Evolutionary conservation across 2,797 vertebrate genomes (phyloP).

Genomic region (Coilia nasus): DNA sequence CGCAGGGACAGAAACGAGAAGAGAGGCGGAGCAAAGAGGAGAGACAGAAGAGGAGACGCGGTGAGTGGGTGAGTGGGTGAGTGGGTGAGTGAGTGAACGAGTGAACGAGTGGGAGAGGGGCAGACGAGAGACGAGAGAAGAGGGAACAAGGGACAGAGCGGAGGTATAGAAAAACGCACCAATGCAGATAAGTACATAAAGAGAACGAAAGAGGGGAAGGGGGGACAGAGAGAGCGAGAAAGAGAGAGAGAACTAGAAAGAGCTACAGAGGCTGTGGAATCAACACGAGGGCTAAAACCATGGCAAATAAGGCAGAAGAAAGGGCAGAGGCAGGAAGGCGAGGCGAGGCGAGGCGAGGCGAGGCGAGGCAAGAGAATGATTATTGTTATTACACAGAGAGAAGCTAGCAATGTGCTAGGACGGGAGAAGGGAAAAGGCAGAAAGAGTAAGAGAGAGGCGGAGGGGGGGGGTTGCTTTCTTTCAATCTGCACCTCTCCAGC

Average conservation of each 20-base stretch:
- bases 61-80: conserved; percentile 23
- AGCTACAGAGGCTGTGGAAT: background rate
- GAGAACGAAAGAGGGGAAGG: background rate
- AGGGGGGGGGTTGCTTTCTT: conserved; percentile 66
- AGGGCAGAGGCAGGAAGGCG: conserved; percentile 27
- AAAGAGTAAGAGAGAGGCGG: conserved; percentile 28
- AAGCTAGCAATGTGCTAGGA: conserved; percentile 11
- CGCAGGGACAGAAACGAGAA: conserved; percentile 27
- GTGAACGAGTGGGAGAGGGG: conserved; percentile 32
- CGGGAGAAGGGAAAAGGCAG: conserved; percentile 26
- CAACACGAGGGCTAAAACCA: background rate
- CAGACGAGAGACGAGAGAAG: background rate
- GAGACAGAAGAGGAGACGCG: conserved; percentile 35
- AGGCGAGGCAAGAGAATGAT: background rate
- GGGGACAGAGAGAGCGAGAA: conserved; percentile 3
- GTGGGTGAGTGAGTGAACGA: conserved; percentile 35
- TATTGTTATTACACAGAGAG: conserved; percentile 14
- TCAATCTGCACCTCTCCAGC: conserved; percentile 77
- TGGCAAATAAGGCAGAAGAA: background rate
- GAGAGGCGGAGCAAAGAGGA: conserved; percentile 44
- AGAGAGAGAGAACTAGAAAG: conserved; percentile 40
- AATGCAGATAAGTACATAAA: background rate
- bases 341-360: background rate
- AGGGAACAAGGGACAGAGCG: conserved; percentile 40
- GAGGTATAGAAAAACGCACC: conserved; percentile 6